Base-by-base conservation (phyloP, 2,113 vertebrate genomes). In the Uria aalge region DNA sequence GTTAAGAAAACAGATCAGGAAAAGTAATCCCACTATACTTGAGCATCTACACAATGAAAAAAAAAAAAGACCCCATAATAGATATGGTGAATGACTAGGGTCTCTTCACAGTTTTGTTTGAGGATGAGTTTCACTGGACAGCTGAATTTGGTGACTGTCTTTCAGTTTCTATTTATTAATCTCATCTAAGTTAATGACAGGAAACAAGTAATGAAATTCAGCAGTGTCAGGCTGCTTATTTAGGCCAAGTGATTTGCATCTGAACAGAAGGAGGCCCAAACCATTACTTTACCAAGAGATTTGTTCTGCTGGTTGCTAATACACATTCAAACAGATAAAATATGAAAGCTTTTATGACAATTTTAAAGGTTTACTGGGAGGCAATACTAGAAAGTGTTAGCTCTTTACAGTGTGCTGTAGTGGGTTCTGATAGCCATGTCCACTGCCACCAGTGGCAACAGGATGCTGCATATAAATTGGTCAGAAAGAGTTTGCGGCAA, bases 121-220 rank as follows among this genome's bases (percentile, higher is more conserved):
- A 55, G 32, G 52, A 82, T 1, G 3, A 76, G 62, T 93, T 94
- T 91, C 72, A 59, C 15, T 17, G 56, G 32, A 90, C 30, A 89
- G 8, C 17, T 78, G 50, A 72, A 83, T 91, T 56, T 88, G 62
- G 29, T 4, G 8, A 66, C 43, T 60, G 34, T 78, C 64, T 91
- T 92, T 91, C 68, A 52, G 73, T 83, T 95, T 95, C 84, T 89
- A 5, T 95, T 63, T 88, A 92, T 79, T 68, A 75, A 78, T 89
- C 40, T 92, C 84, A 68, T 67, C 48, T 93, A 80, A 86, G 93
- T 94, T 95, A 91, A 95, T 76, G 57, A 52, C 94, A 92, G 96
- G 87, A 97, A 97, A 97, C 84, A 74, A 89, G 45, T 94, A 96
- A 93, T 41, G 67, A 95, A 91, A 68, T 81, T 93, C 41, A 85